These are phyloP conservation scores for Spheniscus humboldti DNA, from an alignment of 2,797 vertebrate species.

Conservation along the genomic window DNA sequence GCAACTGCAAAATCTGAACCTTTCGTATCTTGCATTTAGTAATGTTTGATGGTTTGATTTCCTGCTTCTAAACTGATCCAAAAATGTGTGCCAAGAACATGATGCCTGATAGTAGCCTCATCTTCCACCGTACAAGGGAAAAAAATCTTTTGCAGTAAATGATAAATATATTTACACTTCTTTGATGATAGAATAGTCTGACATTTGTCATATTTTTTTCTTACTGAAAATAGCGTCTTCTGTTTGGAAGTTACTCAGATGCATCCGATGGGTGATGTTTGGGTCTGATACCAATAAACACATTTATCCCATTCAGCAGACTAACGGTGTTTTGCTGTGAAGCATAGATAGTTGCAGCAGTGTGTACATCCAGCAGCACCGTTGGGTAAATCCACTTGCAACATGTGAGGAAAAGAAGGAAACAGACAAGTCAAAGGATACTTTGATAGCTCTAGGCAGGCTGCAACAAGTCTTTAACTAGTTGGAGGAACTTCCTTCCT, in stretches of 20 bases:
- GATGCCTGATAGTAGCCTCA: neutral
- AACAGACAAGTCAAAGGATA: neutral
- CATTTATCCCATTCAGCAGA: neutral
- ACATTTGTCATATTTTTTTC: neutral
- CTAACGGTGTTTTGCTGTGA: neutral
- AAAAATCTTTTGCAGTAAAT: neutral
- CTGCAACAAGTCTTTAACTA: neutral
- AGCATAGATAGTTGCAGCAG: neutral
- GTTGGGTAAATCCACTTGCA: neutral
- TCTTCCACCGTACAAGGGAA: neutral
- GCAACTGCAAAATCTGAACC: neutral
- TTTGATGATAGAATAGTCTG: neutral
- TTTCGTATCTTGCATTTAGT: neutral
- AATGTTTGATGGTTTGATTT: conserved; percentile 41
- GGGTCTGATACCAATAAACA: neutral
- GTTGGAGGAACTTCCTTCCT: neutral
- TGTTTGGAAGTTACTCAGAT: neutral
- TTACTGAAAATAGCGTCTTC: neutral
- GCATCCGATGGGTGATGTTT: neutral
- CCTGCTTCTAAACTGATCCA: conserved; percentile 7
- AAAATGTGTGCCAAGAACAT: conserved; percentile 4
- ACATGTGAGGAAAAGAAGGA: neutral
- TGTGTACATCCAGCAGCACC: neutral
- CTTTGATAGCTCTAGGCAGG: neutral
- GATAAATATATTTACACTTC: neutral